Conservation (phyloP, 2,888 invertebrate species). For the Drosophila borborema region DNA sequence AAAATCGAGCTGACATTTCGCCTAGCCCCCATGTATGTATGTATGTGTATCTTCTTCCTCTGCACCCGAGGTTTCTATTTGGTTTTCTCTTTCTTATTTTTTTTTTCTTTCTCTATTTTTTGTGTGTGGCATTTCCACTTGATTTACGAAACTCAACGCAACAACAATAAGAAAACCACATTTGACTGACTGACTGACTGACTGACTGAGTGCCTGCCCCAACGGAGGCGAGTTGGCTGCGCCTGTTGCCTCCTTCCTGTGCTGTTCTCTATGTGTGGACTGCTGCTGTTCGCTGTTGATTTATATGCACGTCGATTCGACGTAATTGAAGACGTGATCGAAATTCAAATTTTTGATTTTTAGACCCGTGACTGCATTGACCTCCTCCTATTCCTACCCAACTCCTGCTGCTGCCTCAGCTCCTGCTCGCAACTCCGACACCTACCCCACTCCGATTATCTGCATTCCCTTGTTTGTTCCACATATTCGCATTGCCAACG, state of each 20-base stretch:
- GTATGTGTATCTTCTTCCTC: not conserved
- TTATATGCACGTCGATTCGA: conserved; percentile 80
- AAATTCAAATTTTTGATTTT: conserved; percentile 81
- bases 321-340: conserved; percentile 81
- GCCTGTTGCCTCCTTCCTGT: not conserved
- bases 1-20: conserved; percentile 4
- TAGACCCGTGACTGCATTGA: conserved; percentile 68
- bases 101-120: conserved; percentile 16
- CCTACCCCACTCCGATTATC: not conserved
- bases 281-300: conserved; percentile 64
- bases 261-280: conserved; percentile 5
- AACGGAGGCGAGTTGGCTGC: not conserved
- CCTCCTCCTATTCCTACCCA: conserved; percentile 2
- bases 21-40: not conserved
- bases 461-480: conserved; percentile 28
- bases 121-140: conserved; percentile 74
- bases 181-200: conserved; percentile 70
- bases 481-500: conserved; percentile 34
- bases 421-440: not conserved
- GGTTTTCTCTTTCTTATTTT: conserved; percentile 15
- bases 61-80: conserved; percentile 3
- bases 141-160: conserved; percentile 76
- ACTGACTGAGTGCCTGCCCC: conserved; percentile 28
- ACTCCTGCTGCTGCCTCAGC: no score
- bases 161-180: conserved; percentile 69